Conservation (phyloP, 2,888 invertebrate genomes). For the Frankliniella fusca region DNA sequence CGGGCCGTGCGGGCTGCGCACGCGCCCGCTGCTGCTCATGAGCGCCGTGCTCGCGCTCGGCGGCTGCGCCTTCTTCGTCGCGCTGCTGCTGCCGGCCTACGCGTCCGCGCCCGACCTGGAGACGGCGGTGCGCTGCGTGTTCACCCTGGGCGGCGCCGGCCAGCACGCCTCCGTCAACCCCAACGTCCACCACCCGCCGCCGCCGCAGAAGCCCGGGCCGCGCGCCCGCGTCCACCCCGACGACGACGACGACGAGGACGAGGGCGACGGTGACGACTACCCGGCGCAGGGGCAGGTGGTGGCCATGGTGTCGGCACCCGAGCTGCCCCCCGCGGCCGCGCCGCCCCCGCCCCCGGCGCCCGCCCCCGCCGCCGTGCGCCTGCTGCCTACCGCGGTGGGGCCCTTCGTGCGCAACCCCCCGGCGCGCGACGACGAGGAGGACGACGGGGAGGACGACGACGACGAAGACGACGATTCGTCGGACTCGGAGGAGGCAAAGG, state of each 20-base stretch:
- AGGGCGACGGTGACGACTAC: conserved; percentile 1
- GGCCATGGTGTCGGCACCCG: conserved; percentile 4
- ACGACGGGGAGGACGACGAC: neutral
- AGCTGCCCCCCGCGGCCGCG: neutral
- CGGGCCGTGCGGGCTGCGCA: neutral
- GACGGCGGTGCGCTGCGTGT: neutral
- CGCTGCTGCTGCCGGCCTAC: neutral
- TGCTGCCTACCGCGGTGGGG: neutral
- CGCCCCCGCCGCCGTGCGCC: neutral
- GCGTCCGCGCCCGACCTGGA: conserved; percentile 1
- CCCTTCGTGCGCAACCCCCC: neutral
- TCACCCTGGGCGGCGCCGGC: neutral
- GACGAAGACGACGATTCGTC: neutral
- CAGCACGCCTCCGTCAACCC: neutral
- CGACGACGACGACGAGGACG: neutral
- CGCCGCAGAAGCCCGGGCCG: neutral
- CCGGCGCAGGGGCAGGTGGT: neutral
- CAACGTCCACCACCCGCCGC: conserved; percentile 6
- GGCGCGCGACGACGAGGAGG: neutral
- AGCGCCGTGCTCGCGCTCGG: neutral
- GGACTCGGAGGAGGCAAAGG: neutral
- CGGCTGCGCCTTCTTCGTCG: neutral
- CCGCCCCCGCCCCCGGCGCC: neutral
- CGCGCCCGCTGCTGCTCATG: neutral
- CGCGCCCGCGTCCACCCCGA: neutral